These are phyloP conservation scores for Scaeva pyrastri DNA, from an alignment of 2,888 invertebrate species.

Conservation along the genomic window DNA sequence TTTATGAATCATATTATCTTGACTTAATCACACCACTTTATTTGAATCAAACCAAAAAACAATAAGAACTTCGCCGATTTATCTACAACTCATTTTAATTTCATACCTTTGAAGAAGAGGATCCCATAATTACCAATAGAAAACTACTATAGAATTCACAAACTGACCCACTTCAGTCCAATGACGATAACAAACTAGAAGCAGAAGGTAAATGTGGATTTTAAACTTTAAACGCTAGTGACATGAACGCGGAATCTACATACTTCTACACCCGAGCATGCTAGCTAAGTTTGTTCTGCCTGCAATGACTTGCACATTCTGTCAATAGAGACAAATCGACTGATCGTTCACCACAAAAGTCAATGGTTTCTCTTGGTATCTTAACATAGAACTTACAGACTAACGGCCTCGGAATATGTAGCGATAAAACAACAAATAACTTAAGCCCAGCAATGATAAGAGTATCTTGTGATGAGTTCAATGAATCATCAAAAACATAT, in stretches of 20 bases:
- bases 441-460: neutral
- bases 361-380: neutral
- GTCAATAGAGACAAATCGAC: neutral
- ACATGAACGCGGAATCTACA: neutral
- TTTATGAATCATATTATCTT: no score
- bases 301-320: conserved; percentile 16
- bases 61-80: no score
- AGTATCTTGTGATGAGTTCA: no score
- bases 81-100: no score
- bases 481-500: no score
- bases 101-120: conserved; percentile 19
- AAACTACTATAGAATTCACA: neutral
- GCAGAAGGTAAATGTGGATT: neutral
- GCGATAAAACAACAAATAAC: neutral
- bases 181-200: neutral
- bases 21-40: no score
- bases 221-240: neutral
- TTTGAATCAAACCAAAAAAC: no score
- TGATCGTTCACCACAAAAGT: neutral
- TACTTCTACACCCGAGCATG: no score
- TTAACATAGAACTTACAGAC: neutral
- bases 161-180: conserved; percentile 1
- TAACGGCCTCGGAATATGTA: no score
- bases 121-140: conserved; percentile 10
- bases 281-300: neutral